These are phyloP conservation scores for Sycophaga agraensis DNA, from an alignment of 1,140 invertebrate species.

Conservation along the genomic window DNA sequence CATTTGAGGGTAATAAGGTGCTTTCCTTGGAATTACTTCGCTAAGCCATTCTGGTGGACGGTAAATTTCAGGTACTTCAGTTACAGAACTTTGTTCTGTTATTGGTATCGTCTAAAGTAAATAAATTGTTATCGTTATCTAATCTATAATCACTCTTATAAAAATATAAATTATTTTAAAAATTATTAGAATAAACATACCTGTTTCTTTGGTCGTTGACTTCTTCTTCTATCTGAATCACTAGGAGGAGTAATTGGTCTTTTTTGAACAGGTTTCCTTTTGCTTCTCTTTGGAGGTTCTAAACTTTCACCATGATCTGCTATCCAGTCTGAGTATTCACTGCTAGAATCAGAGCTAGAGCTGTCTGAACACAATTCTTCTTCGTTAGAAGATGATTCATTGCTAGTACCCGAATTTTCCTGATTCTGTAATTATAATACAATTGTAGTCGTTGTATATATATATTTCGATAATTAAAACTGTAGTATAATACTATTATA, in stretches of 20 bases:
- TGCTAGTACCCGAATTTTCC: conserved; percentile 52
- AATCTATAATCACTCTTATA: too few species aligned
- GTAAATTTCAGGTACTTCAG: conserved; percentile 76
- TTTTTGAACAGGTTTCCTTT: conserved; percentile 65
- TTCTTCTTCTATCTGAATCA: conserved; percentile 44
- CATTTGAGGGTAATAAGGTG: conserved; percentile 98
- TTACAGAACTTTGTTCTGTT: conserved; percentile 42
- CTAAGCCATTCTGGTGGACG: conserved; percentile 93
- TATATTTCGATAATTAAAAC: too few species aligned
- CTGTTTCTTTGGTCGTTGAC: conserved; percentile 51
- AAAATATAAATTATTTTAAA: too few species aligned
- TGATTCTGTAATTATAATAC: too few species aligned
- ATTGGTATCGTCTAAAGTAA: conserved; percentile 43
- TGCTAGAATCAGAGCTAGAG: conserved; percentile 63
- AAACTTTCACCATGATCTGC: conserved; percentile 79
- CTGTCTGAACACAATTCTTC: conserved; percentile 60
- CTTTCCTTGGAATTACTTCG: conserved; percentile 85
- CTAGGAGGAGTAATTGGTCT: conserved; percentile 47
- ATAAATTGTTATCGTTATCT: too few species aligned
- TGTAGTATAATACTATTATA: too few species aligned
- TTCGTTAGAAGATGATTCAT: conserved; percentile 60
- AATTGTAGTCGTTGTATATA: too few species aligned
- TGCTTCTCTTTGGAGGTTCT: conserved; percentile 78
- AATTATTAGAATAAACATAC: too few species aligned
- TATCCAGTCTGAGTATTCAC: conserved; percentile 92